Evolutionary conservation across 1,140 invertebrate genomes (phyloP).

Genomic region (Drosophila pseudoobscura): DNA sequence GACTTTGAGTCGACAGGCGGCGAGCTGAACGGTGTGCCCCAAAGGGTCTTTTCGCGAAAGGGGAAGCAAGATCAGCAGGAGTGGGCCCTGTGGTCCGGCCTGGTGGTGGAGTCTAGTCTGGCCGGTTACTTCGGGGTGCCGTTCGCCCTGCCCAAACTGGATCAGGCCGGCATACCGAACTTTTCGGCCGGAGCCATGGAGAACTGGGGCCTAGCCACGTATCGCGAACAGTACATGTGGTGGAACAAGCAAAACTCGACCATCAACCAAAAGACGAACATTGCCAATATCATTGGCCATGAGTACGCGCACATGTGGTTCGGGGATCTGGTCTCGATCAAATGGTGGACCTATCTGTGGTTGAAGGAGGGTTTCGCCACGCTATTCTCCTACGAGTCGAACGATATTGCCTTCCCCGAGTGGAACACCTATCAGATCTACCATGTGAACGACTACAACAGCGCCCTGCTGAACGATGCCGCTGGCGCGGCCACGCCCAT

Average conservation of each 20-base stretch:
- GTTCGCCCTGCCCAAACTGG: conserved; percentile 65
- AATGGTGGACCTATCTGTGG: conserved; percentile 86
- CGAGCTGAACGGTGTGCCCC: conserved; percentile 71
- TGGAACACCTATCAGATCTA: conserved; percentile 86
- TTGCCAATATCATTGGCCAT: conserved; percentile 86
- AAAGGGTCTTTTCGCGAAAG: conserved; percentile 65
- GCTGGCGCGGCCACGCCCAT: conserved; percentile 86
- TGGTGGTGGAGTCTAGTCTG: conserved; percentile 56
- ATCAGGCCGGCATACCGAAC: conserved; percentile 72
- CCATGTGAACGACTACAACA: conserved; percentile 84
- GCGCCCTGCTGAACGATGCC: conserved; percentile 60
- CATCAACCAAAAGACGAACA: conserved; percentile 82
- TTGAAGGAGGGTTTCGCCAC: conserved; percentile 85
- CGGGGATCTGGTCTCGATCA: conserved; percentile 87
- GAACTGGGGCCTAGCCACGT: conserved; percentile 78
- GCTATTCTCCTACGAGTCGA: conserved; percentile 83
- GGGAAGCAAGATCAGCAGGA: conserved; percentile 59
- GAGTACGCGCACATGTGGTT: conserved; percentile 89
- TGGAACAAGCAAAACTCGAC: conserved; percentile 64
- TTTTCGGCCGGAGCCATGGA: conserved; percentile 78
- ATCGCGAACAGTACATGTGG: conserved; percentile 72
- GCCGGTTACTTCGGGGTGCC: conserved; percentile 57
- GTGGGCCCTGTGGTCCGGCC: conserved; percentile 56
- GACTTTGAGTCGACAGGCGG: conserved; percentile 84
- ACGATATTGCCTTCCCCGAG: conserved; percentile 82